phyloP scores from a whole-genome alignment of 2,113 vertebrate species.

The western clawed frog (Xenopus tropicalis) region DNA sequence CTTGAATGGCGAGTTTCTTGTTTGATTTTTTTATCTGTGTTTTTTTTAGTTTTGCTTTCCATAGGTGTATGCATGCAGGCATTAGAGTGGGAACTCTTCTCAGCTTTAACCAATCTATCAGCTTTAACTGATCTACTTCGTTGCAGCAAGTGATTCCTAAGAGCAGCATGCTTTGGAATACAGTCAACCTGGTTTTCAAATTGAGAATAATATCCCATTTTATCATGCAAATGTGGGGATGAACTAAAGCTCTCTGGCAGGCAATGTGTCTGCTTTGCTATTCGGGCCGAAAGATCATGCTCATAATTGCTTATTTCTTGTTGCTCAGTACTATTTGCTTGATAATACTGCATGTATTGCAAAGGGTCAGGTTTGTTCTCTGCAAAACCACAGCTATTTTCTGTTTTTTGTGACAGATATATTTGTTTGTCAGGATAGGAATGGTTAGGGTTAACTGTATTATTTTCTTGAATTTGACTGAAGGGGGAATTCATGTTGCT shows the following conservation, averaged over 20 bases:
- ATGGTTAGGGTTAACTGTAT: slow-evolving; percentile 47
- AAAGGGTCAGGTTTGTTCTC: slow-evolving; percentile 58
- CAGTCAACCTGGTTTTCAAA: slow-evolving; percentile 66
- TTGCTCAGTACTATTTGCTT: slow-evolving; percentile 66
- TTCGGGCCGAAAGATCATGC: slow-evolving; percentile 48
- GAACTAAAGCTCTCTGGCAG: slow-evolving; percentile 62
- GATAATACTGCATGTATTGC: slow-evolving; percentile 66
- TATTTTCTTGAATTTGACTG: slow-evolving; percentile 54
- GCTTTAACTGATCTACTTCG: slow-evolving; percentile 78
- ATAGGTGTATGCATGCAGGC: slow-evolving; percentile 56
- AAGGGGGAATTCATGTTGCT: slow-evolving; percentile 56
- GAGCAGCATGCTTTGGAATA: slow-evolving; percentile 78
- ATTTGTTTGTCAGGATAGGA: slow-evolving; percentile 58
- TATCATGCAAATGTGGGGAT: slow-evolving; percentile 60
- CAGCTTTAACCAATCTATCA: slow-evolving; percentile 72
- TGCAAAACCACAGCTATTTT: slow-evolving; percentile 23
- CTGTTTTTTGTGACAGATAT: slow-evolving; percentile 59
- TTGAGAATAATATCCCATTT: slow-evolving; percentile 54
- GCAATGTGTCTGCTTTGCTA: slow-evolving; percentile 58
- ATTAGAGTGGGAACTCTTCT: slow-evolving; percentile 69
- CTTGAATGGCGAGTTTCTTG: slow-evolving; percentile 71
- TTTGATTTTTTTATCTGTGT: slow-evolving; percentile 65
- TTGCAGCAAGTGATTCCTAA: slow-evolving; percentile 84
- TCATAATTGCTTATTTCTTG: slow-evolving; percentile 64
- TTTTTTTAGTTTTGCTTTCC: slow-evolving; percentile 63